Evolutionary conservation across 2,888 invertebrate species (phyloP).

Genomic region (Nomada goodeniana): DNA sequence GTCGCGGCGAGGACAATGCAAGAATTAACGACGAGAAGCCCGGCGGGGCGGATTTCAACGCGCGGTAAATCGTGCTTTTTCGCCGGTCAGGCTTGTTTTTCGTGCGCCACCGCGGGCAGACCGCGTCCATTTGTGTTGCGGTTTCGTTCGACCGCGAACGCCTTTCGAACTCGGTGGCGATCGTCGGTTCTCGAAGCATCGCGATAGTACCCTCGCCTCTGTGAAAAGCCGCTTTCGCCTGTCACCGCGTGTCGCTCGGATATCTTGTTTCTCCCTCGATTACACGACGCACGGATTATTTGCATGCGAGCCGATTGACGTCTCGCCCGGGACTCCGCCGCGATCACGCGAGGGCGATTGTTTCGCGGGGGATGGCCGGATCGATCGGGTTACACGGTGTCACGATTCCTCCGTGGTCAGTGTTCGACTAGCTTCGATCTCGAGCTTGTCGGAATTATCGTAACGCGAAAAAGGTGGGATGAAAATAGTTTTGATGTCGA

Average conservation of each 20-base stretch:
- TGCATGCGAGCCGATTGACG: conserved; percentile 45
- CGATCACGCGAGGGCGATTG: conserved; percentile 44
- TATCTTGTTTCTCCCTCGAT: conserved; percentile 53
- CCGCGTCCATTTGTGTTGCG: conserved; percentile 70
- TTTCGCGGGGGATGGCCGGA: not conserved
- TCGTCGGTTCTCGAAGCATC: conserved; percentile 48
- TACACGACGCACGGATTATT: conserved; percentile 53
- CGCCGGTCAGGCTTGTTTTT: conserved; percentile 55
- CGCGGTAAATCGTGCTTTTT: conserved; percentile 19
- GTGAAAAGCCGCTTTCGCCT: conserved; percentile 38
- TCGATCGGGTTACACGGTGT: too few relatives aligned
- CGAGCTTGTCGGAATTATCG: too few relatives aligned
- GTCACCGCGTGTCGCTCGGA: conserved; percentile 35
- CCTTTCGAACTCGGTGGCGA: conserved; percentile 55
- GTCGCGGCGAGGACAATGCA: conserved; percentile 22
- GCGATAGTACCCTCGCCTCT: conserved; percentile 61
- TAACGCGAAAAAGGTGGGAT: too few relatives aligned
- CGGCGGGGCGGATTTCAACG: not conserved
- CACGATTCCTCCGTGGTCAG: too few relatives aligned
- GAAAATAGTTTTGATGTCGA: too few relatives aligned
- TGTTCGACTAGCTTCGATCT: too few relatives aligned
- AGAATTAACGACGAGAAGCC: conserved; percentile 23
- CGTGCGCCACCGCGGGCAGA: conserved; percentile 46
- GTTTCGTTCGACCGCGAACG: conserved; percentile 60
- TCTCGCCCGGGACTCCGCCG: conserved; percentile 19